A percentile compares a stretch with the other conserved stretches of the same genome.
Evolutionary conservation across 1,140 invertebrate species (phyloP).

Genomic region (Drosophila nannoptera): DNA sequence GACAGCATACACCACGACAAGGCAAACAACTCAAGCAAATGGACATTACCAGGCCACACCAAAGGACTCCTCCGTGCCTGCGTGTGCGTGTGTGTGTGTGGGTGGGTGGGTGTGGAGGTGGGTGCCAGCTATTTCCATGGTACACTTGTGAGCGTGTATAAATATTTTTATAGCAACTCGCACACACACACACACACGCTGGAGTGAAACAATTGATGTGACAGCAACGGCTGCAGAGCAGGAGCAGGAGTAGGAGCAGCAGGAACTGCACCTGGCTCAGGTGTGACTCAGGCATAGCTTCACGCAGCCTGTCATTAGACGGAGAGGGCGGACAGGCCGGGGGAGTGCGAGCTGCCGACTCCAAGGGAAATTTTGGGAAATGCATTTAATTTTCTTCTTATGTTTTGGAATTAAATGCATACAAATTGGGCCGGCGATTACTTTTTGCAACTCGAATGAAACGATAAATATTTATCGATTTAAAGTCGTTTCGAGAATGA

Average conservation of each 20-base stretch:
- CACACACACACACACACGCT: conserved; percentile 13
- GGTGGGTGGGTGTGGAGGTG: conserved; percentile 24
- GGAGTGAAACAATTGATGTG: conserved; percentile 38
- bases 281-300: conserved; percentile 22
- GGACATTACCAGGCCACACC: conserved; percentile 43
- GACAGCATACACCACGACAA: conserved; percentile 47
- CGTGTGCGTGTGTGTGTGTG: conserved; percentile 18
- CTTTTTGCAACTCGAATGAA: no score
- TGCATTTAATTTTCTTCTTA: no score
- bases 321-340: not conserved
- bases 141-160: conserved; percentile 39
- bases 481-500: no score
- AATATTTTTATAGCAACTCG: conserved; percentile 56
- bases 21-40: conserved; percentile 43
- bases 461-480: no score
- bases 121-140: conserved; percentile 27
- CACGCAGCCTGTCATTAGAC: conserved; percentile 42
- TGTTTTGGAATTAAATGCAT: no score
- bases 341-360: not conserved
- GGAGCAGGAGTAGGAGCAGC: not conserved
- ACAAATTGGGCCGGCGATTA: no score
- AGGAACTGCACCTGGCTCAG: conserved; percentile 36
- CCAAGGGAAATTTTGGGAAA: no score
- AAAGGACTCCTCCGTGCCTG: conserved; percentile 2
- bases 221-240: conserved; percentile 13